Conservation (phyloP, 2,888 invertebrate species). For the Amphimallon solstitiale region DNA sequence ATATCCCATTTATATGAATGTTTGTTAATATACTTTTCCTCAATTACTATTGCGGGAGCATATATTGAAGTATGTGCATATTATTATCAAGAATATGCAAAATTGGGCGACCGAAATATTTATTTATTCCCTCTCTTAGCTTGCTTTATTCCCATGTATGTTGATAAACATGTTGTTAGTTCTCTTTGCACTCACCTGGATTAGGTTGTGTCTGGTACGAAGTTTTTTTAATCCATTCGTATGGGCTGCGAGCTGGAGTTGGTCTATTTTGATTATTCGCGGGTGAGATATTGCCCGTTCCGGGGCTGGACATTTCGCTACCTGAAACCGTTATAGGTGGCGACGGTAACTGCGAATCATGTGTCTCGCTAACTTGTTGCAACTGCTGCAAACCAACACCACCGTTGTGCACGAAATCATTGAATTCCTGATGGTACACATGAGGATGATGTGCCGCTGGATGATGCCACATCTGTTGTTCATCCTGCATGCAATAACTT, state of each 20-base stretch:
- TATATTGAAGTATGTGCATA: too few species aligned
- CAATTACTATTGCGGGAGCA: too few species aligned
- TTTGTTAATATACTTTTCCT: too few species aligned
- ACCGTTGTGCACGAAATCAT: conserved; percentile 60
- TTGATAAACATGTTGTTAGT: too few species aligned
- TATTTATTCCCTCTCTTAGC: too few species aligned
- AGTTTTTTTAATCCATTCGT: conserved; percentile 93
- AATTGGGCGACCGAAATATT: too few species aligned
- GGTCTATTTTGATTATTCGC: conserved; percentile 66
- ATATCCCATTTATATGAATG: too few species aligned
- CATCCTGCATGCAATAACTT: conserved; percentile 59
- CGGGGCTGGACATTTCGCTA: conserved; percentile 72
- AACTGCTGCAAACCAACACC: conserved; percentile 61
- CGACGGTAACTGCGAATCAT: conserved; percentile 63
- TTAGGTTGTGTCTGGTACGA: conserved; percentile 86
- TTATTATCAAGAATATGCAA: too few species aligned
- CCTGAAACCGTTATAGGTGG: conserved; percentile 70
- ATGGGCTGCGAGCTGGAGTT: conserved; percentile 81
- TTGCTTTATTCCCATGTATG: too few species aligned
- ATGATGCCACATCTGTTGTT: conserved; percentile 60
- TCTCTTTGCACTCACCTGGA: conserved; percentile 75
- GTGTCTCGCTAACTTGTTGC: conserved; percentile 59
- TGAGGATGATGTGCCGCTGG: conserved; percentile 62
- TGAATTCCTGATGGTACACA: conserved; percentile 65
- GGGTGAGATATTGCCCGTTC: conserved; percentile 60